Evolutionary conservation across 2,888 invertebrate species (phyloP).

Genomic region (Athrips mouffetella): DNA sequence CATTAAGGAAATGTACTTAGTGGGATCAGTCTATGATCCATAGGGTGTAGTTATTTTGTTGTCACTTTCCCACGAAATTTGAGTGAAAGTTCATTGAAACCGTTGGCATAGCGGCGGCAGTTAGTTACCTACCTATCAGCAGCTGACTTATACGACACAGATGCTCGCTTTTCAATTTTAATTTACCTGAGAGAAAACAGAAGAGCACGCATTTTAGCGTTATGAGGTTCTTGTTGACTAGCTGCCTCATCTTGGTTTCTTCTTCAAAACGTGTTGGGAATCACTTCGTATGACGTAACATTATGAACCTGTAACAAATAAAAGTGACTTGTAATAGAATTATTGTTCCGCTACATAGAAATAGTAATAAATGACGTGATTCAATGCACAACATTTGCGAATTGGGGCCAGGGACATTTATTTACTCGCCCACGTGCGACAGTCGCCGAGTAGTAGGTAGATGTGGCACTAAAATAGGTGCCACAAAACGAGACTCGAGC

Average conservation of each 20-base stretch:
- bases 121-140: not conserved
- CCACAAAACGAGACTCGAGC: constrained; percentile 24
- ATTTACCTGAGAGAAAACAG: constrained; percentile 87
- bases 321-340: too few relatives aligned
- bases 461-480: constrained; percentile 35
- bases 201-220: constrained; percentile 89
- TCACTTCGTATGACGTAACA: constrained; percentile 32
- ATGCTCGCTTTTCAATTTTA: not conserved
- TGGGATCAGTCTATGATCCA: not conserved
- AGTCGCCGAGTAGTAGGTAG: constrained; percentile 9
- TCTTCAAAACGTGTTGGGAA: constrained; percentile 17
- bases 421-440: constrained; percentile 28
- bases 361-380: not conserved
- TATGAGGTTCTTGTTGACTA: constrained; percentile 84
- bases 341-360: not conserved
- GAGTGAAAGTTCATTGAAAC: not conserved
- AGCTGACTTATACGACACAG: too few relatives aligned
- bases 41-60: too few relatives aligned
- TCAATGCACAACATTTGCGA: constrained; percentile 24
- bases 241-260: constrained; percentile 52
- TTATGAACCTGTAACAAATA: constrained; percentile 48
- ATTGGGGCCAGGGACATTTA: constrained; percentile 59
- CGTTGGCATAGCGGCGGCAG: not conserved
- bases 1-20: not conserved
- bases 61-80: not conserved